Evolutionary conservation across 2,113 vertebrate genomes (phyloP).

Genomic region (Ceyx margarethae): DNA sequence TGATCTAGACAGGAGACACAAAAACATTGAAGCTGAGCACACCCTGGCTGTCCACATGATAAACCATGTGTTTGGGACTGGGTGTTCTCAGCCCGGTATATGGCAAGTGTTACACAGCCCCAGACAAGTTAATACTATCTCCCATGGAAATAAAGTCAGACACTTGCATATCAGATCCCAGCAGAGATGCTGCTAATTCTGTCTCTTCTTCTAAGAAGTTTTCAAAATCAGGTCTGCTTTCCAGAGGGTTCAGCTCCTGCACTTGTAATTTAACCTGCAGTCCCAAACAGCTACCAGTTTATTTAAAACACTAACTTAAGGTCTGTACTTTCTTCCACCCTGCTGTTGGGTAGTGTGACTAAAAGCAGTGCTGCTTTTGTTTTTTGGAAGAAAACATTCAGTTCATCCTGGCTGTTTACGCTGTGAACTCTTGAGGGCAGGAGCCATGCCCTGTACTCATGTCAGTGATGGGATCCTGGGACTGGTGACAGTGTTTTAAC

Average conservation of each 20-base stretch:
- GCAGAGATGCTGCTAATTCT: neutral
- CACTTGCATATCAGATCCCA: neutral
- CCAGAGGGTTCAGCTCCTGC: neutral
- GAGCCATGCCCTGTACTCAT: neutral
- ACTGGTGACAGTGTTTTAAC: neutral
- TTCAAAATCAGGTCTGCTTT: neutral
- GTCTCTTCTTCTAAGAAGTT: neutral
- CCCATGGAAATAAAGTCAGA: neutral
- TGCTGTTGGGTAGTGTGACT: neutral
- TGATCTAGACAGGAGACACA: neutral
- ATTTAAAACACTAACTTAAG: neutral
- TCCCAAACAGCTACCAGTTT: neutral
- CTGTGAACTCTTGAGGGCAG: neutral
- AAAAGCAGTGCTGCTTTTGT: neutral
- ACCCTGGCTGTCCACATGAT: too few species aligned
- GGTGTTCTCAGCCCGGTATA: neutral
- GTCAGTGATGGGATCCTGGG: neutral
- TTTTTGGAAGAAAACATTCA: neutral
- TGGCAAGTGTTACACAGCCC: neutral
- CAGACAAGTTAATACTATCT: neutral
- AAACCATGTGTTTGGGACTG: neutral
- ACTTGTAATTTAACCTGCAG: neutral
- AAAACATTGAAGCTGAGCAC: neutral
- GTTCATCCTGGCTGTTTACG: neutral
- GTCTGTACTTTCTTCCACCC: neutral